Evolutionary conservation across 1,140 invertebrate species (phyloP).

Genomic region (Paraescarpia echinospica): DNA sequence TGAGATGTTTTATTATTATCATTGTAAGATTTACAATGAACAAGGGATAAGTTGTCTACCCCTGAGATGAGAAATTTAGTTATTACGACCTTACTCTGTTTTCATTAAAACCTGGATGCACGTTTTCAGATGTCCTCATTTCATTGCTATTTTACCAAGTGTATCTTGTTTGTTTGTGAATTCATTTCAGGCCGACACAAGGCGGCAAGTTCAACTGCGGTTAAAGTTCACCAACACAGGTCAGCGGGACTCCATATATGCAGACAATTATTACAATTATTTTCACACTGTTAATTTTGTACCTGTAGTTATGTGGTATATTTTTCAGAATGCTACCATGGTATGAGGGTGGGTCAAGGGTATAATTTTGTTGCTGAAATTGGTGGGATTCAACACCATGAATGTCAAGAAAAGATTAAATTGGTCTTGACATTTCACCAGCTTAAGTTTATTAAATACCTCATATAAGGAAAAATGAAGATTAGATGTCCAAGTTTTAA

Average conservation of each 20-base stretch:
- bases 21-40: neutral
- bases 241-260: neutral
- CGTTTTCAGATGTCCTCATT: neutral
- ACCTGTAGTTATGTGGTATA: neutral
- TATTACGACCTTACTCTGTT: neutral
- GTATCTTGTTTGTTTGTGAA: neutral
- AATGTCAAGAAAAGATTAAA: no score
- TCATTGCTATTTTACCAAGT: neutral
- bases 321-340: neutral
- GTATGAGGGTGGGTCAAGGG: neutral
- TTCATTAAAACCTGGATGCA: neutral
- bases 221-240: neutral
- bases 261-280: neutral
- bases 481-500: no score
- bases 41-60: neutral
- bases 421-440: no score
- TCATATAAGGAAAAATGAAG: no score
- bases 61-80: neutral
- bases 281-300: neutral
- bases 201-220: neutral
- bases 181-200: neutral
- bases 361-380: neutral
- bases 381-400: neutral
- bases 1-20: no score
- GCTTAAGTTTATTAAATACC: no score